These are phyloP conservation scores for Arge pagana DNA, from an alignment of 2,888 invertebrate species.

Conservation along the genomic window DNA sequence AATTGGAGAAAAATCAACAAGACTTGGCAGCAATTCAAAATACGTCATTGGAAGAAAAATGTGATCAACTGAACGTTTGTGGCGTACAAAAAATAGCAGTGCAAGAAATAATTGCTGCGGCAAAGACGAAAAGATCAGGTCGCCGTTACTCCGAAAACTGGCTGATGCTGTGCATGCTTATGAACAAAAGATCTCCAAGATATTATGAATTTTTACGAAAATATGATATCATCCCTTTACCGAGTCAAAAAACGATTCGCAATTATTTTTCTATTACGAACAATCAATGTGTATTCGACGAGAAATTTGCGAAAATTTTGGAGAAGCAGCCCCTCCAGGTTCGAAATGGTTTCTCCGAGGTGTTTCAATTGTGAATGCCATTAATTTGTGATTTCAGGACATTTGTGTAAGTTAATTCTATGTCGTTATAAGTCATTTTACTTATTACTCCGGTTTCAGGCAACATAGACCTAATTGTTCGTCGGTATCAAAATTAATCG, in stretches of 20 bases:
- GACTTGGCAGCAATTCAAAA: slow-evolving; percentile 1
- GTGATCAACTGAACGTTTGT: background rate
- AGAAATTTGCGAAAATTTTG: slow-evolving; percentile 23
- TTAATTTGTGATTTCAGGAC: no score
- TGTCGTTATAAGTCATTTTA: no score
- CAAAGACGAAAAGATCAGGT: slow-evolving; percentile 12
- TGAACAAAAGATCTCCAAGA: slow-evolving; percentile 31
- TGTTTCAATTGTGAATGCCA: no score
- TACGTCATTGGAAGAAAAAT: slow-evolving; percentile 5
- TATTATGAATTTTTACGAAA: slow-evolving; percentile 27
- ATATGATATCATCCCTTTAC: slow-evolving; percentile 28
- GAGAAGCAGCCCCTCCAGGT: no score
- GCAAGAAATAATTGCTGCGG: slow-evolving; percentile 24
- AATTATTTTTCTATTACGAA: slow-evolving; percentile 25
- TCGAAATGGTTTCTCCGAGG: no score
- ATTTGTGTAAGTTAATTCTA: no score
- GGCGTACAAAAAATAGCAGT: background rate
- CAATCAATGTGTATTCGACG: slow-evolving; percentile 29
- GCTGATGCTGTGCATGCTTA: slow-evolving; percentile 30
- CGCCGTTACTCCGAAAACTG: slow-evolving; percentile 30
- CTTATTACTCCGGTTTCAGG: no score
- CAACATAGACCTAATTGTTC: no score
- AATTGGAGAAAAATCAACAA: slow-evolving; percentile 13
- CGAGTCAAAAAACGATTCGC: slow-evolving; percentile 29
- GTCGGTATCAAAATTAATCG: no score